phyloP scores from a whole-genome alignment of 2,113 vertebrate genomes.

The Acanthochromis polyacanthus region DNA sequence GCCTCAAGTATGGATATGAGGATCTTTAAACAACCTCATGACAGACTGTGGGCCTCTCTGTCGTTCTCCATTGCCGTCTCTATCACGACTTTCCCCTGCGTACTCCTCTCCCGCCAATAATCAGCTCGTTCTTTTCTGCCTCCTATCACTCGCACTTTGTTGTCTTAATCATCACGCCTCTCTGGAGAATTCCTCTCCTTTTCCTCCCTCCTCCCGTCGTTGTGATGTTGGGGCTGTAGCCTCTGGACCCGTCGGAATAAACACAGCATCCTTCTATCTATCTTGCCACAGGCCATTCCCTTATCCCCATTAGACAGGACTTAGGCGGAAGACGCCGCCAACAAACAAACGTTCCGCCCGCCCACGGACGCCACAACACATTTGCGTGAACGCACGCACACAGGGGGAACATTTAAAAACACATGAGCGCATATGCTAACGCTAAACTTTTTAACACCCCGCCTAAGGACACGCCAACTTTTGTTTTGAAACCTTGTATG shows the following conservation, averaged over 20 bases:
- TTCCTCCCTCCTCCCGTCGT: slow-evolving; percentile 9
- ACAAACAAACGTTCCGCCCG: slow-evolving; percentile 65
- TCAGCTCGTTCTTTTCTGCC: slow-evolving; percentile 20
- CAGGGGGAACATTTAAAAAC: slow-evolving; percentile 17
- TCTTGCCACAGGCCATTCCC: slow-evolving; percentile 64
- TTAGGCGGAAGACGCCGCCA: slow-evolving; percentile 57
- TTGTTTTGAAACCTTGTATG: neutral
- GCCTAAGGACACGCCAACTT: slow-evolving; percentile 44
- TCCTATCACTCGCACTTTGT: slow-evolving; percentile 43
- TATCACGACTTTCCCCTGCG: slow-evolving; percentile 31
- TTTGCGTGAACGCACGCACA: slow-evolving; percentile 23
- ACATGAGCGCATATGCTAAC: slow-evolving; percentile 7
- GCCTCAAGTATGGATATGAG: slow-evolving; percentile 35
- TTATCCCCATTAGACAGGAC: slow-evolving; percentile 75
- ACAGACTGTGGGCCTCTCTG: slow-evolving; percentile 30
- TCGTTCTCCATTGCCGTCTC: slow-evolving; percentile 25
- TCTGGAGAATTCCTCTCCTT: slow-evolving; percentile 24
- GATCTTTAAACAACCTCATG: slow-evolving; percentile 38
- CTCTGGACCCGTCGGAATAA: slow-evolving; percentile 57
- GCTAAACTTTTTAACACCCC: slow-evolving; percentile 41
- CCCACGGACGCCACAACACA: slow-evolving; percentile 49
- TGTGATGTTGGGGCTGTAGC: slow-evolving; percentile 57
- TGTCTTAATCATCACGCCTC: slow-evolving; percentile 61
- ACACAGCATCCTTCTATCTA: slow-evolving; percentile 60
- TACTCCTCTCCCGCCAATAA: slow-evolving; percentile 31